Base-by-base conservation (phyloP, 2,888 invertebrate genomes). In the Onthophagus sagittarius region DNA sequence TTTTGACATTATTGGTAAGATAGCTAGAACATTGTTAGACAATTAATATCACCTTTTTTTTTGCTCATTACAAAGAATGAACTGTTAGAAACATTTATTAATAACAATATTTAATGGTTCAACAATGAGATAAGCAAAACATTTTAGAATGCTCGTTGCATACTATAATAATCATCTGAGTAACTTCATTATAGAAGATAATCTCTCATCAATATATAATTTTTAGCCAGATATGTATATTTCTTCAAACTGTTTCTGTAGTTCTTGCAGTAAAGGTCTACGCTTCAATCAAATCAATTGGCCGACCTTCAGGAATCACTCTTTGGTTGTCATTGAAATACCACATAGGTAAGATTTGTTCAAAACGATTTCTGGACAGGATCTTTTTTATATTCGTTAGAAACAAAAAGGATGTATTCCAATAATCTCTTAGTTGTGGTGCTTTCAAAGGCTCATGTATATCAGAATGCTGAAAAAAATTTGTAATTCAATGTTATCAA, bases 151-250 rank as follows among this genome's bases (percentile, higher is more conserved):
- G n/a, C n/a, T n/a, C n/a, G n/a, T n/a, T n/a, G n/a, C n/a, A n/a
- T n/a, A n/a, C n/a, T n/a, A n/a, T n/a, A n/a, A n/a, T n/a, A n/a
- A n/a, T n/a, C n/a, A n/a, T n/a, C n/a, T n/a, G n/a, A n/a, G n/a
- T n/a, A n/a, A n/a, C n/a, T n/a, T n/a, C n/a, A n/a, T n/a, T n/a
- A n/a, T n/a, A n/a, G n/a, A 64, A 15, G 32, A 72, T 73, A 13
- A n/a, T n/a, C 74, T 77, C 73, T 77, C 77, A 65, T 76, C 80
- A 23, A 79, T 79, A 75, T 73, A 77, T 71, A 78, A 65, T 64
- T 72, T 75, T 78, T 73, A 53, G 70, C 76, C 53, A 78, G 78
- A 15, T 11, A 13, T 62, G 14, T 9, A 11, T 70, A 70, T n/a
- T 53, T 53, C 13, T 70, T 62, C 13, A 13, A 63, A 63, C 13